Evolutionary conservation across 2,888 invertebrate species (phyloP).

Genomic region (Metellina segmentata): DNA sequence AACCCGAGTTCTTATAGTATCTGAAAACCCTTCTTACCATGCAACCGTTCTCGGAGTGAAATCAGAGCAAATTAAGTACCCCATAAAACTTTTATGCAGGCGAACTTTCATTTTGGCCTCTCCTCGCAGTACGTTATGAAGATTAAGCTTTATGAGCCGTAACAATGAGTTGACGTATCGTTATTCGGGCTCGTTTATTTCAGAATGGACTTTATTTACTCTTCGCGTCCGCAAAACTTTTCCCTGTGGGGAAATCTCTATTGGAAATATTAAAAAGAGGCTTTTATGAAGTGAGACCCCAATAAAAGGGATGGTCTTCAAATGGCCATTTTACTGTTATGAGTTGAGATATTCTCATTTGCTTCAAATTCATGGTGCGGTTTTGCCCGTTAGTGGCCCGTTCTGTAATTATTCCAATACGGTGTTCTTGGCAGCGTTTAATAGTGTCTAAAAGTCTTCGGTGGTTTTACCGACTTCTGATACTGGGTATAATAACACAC

Average conservation of each 20-base stretch:
- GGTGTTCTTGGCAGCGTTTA: too few species aligned
- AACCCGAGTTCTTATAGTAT: not conserved
- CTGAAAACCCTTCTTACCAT: not conserved
- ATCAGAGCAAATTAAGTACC: slow-evolving; percentile 46
- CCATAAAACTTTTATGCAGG: slow-evolving; percentile 55
- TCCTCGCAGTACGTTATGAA: slow-evolving; percentile 21
- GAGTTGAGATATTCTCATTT: not conserved
- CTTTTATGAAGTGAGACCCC: not conserved
- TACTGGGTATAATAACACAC: too few species aligned
- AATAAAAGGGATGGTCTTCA: not conserved
- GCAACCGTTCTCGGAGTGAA: not conserved
- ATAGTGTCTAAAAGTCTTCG: too few species aligned
- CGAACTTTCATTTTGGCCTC: slow-evolving; percentile 35
- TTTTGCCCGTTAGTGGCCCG: not conserved
- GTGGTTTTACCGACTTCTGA: too few species aligned
- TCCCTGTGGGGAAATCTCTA: not conserved
- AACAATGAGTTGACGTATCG: slow-evolving; percentile 38
- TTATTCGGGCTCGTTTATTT: slow-evolving; percentile 27
- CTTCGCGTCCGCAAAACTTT: not conserved
- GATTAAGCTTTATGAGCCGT: slow-evolving; percentile 52
- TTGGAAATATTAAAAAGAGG: not conserved
- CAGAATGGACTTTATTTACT: slow-evolving; percentile 3
- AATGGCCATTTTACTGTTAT: not conserved
- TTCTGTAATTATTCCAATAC: too few species aligned
- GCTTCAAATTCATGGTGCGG: not conserved